A percentile compares a stretch with the other conserved stretches of the same genome.
Evolutionary conservation across 2,113 vertebrate species (phyloP).

Genomic region (Suncus etruscus): DNA sequence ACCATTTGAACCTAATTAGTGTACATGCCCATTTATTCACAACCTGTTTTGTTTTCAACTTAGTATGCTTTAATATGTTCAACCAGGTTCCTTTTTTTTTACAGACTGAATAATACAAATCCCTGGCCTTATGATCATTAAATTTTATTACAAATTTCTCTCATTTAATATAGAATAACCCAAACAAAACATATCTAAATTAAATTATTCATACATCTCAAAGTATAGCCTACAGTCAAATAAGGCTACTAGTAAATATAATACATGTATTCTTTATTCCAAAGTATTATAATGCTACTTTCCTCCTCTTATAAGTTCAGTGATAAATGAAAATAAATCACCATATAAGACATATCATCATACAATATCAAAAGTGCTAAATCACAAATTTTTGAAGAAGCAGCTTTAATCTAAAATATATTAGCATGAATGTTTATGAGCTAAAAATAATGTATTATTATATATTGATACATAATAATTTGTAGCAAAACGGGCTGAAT

Average conservation of each 20-base stretch:
- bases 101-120: conserved; percentile 26
- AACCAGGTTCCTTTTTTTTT: background rate
- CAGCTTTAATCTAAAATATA: too few relatives aligned
- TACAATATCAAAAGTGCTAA: too few relatives aligned
- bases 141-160: conserved; percentile 47
- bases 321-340: too few relatives aligned
- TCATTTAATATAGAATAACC: conserved; percentile 1
- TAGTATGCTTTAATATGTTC: background rate
- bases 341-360: too few relatives aligned
- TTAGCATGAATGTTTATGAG: too few relatives aligned
- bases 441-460: background rate
- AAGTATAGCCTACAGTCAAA: conserved; percentile 36
- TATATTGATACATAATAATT: background rate
- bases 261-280: fast-evolving
- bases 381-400: too few relatives aligned
- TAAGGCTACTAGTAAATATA: background rate
- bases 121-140: conserved; percentile 20
- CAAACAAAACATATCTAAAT: conserved; percentile 33
- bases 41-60: conserved; percentile 35
- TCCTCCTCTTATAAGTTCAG: too few relatives aligned
- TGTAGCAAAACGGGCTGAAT: too few relatives aligned
- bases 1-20: background rate
- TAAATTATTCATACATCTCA: conserved; percentile 17
- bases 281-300: background rate
- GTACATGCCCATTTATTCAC: background rate